These are phyloP conservation scores for Gasteruption jaculator DNA, from an alignment of 2,888 invertebrate genomes.

Conservation along the genomic window DNA sequence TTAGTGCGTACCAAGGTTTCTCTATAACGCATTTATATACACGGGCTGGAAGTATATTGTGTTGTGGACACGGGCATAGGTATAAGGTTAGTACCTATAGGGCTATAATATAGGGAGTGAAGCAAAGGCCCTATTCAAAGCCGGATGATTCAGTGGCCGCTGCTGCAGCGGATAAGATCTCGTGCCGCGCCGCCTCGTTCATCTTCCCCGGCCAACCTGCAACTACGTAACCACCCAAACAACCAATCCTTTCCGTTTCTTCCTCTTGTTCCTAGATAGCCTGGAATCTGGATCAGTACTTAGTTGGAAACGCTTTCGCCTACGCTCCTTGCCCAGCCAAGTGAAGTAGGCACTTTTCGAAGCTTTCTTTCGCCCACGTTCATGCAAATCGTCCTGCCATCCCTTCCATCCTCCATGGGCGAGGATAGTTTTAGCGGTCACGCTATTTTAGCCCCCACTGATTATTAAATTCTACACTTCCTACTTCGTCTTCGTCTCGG, in stretches of 20 bases:
- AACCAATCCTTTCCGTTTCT: conserved; percentile 29
- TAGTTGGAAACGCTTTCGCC: conserved; percentile 3
- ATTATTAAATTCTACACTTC: no score
- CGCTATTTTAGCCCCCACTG: no score
- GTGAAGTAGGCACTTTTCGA: no score
- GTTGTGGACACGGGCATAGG: conserved; percentile 27
- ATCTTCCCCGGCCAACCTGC: conserved; percentile 41
- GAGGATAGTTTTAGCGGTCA: no score
- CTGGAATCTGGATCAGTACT: conserved; percentile 21
- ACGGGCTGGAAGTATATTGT: conserved; percentile 28
- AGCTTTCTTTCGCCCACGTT: no score
- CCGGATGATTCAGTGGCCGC: conserved; percentile 50
- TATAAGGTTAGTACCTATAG: conserved; percentile 37
- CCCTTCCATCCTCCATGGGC: no score
- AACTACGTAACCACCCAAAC: conserved; percentile 38
- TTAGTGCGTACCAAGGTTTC: conserved; percentile 36
- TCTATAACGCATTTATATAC: conserved; percentile 35
- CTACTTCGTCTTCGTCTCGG: no score
- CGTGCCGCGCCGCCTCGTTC: conserved; percentile 42
- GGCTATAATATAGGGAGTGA: conserved; percentile 43
- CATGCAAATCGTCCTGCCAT: no score
- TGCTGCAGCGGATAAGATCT: conserved; percentile 49
- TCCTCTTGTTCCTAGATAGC: conserved; percentile 17
- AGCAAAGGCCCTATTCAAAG: conserved; percentile 48
- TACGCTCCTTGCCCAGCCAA: background rate